Evolutionary conservation across 2,113 vertebrate species (phyloP).

Genomic region (Elgaria multicarinata): DNA sequence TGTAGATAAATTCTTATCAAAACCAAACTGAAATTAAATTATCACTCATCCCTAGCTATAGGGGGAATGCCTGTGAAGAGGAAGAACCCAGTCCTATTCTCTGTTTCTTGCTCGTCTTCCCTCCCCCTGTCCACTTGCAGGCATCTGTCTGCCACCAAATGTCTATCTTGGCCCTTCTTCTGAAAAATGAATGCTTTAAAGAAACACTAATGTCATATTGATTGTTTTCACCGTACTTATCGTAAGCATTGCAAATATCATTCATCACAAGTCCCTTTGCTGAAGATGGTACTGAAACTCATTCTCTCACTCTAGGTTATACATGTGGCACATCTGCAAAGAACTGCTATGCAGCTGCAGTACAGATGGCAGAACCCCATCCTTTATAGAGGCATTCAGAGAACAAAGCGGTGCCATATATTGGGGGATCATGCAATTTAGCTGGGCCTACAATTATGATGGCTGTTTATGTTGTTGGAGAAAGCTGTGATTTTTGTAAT

Average conservation of each 20-base stretch:
- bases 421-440: background rate
- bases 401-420: background rate
- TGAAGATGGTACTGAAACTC: background rate
- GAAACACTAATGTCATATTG: background rate
- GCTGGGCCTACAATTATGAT: background rate
- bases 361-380: background rate
- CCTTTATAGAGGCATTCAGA: background rate
- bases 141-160: background rate
- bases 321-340: rapidly evolving
- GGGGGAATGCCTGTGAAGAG: too few species aligned
- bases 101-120: background rate
- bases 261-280: background rate
- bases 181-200: background rate
- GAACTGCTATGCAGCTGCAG: rapidly evolving
- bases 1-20: too few species aligned
- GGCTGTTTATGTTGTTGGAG: slow-evolving; percentile 10
- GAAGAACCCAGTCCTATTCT: too few species aligned
- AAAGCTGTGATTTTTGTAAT: background rate
- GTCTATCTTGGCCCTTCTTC: background rate
- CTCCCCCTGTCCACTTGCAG: background rate
- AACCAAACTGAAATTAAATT: too few species aligned
- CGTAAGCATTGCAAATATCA: background rate
- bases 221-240: background rate
- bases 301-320: background rate
- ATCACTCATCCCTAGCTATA: too few species aligned